A percentile compares a stretch with the other conserved stretches of the same genome.
Evolutionary conservation across 2,113 vertebrate genomes (phyloP).

Genomic region (Apaloderma vittatum): DNA sequence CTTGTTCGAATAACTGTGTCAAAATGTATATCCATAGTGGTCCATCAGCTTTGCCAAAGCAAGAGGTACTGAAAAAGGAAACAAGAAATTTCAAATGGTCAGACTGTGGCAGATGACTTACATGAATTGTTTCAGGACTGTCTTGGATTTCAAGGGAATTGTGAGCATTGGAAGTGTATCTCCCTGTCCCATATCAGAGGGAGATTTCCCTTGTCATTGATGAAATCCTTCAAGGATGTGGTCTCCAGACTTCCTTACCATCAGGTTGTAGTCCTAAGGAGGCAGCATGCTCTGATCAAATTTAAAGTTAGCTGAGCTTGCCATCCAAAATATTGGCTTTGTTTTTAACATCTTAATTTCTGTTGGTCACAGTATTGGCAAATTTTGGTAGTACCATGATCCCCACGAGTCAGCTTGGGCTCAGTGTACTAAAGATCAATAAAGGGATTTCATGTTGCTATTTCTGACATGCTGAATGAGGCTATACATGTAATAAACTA

Average conservation of each 20-base stretch:
- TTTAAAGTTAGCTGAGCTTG: neutral
- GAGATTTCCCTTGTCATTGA: neutral
- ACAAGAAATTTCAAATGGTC: neutral
- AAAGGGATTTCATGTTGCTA: neutral
- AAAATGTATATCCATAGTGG: neutral
- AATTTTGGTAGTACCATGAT: neutral
- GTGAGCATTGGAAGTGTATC: neutral
- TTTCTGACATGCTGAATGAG: neutral
- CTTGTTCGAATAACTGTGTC: neutral
- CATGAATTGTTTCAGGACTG: neutral
- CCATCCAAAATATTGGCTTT: neutral
- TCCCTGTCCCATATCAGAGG: neutral
- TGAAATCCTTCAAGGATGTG: neutral
- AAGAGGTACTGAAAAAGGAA: neutral
- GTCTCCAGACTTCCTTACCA: neutral
- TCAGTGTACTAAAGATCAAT: neutral
- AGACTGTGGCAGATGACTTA: neutral
- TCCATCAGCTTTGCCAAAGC: neutral
- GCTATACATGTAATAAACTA: neutral
- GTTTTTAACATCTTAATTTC: neutral
- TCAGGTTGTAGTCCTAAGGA: neutral
- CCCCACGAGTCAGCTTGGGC: accelerated
- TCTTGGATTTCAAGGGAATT: neutral
- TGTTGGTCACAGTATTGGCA: neutral
- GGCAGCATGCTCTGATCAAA: neutral